Percentiles rank a stretch among this genome's conserved stretches.
Evolutionary conservation across 2,888 invertebrate species (phyloP).

Genomic region (Epinotia ramella): DNA sequence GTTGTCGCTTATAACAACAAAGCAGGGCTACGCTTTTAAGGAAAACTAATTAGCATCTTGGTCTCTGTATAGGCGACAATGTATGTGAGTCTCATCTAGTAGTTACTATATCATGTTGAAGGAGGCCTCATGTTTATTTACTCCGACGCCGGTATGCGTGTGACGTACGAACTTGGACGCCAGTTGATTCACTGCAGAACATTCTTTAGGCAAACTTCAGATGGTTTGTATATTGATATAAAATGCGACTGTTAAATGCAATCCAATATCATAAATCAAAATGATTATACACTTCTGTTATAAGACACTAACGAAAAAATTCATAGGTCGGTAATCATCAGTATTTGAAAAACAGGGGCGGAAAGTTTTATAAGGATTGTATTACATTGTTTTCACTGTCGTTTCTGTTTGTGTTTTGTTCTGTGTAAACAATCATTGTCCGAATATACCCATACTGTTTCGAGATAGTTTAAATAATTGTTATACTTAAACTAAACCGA

Average conservation of each 20-base stretch:
- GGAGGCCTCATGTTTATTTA: constrained; percentile 46
- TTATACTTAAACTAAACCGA: too few relatives aligned
- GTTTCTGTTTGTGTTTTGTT: too few relatives aligned
- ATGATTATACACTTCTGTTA: too few relatives aligned
- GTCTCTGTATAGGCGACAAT: not conserved
- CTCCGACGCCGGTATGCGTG: constrained; percentile 39
- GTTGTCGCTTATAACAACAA: not conserved
- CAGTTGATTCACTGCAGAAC: constrained; percentile 29
- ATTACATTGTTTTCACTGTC: too few relatives aligned
- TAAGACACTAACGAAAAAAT: too few relatives aligned
- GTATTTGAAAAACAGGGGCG: too few relatives aligned
- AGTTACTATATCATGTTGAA: not conserved
- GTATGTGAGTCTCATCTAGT: constrained; percentile 9
- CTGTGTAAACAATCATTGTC: too few relatives aligned
- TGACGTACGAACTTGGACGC: constrained; percentile 33
- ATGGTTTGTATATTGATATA: constrained; percentile 1
- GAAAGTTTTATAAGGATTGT: too few relatives aligned
- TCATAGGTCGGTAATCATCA: too few relatives aligned
- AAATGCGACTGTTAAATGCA: not conserved
- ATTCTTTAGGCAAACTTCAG: constrained; percentile 16
- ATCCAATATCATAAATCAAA: not conserved
- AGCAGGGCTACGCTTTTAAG: not conserved
- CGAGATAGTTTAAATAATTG: too few relatives aligned
- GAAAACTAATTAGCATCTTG: not conserved
- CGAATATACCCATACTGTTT: too few relatives aligned